These are phyloP conservation scores for Sceloporus undulatus DNA, from an alignment of 2,113 vertebrate genomes.

Conservation along the genomic window DNA sequence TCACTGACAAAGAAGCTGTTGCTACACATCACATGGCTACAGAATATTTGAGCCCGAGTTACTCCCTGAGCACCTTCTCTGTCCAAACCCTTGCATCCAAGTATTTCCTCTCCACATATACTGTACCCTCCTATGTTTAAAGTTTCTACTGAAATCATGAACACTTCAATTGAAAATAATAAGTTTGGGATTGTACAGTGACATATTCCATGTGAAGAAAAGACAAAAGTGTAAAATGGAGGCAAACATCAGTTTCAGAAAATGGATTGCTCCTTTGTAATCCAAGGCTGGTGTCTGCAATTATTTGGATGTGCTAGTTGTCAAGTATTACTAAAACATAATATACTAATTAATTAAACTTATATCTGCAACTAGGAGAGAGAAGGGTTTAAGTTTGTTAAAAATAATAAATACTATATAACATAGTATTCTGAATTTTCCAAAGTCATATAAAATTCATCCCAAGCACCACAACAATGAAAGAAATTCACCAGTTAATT, in stretches of 20 bases:
- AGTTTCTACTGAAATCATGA: background rate
- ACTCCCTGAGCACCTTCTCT: background rate
- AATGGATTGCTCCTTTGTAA: background rate
- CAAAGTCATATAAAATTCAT: too few relatives aligned
- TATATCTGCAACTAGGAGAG: background rate
- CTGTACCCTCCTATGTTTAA: background rate
- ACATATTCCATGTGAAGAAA: background rate
- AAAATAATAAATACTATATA: background rate
- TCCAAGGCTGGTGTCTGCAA: background rate
- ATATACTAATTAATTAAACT: background rate
- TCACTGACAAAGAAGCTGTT: too few relatives aligned
- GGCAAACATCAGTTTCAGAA: background rate
- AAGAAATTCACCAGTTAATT: background rate
- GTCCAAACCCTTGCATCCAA: background rate
- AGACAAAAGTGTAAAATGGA: background rate
- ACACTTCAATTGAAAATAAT: background rate
- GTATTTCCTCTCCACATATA: background rate
- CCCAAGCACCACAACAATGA: background rate
- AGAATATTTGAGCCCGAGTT: background rate
- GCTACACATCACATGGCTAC: too few relatives aligned
- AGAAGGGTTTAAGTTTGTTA: background rate
- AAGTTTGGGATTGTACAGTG: background rate
- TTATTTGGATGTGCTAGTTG: too few relatives aligned
- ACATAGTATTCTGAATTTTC: too few relatives aligned
- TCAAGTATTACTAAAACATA: background rate